Evolutionary conservation across 2,888 invertebrate genomes (phyloP).

Genomic region (Rugalucina vietnamica): DNA sequence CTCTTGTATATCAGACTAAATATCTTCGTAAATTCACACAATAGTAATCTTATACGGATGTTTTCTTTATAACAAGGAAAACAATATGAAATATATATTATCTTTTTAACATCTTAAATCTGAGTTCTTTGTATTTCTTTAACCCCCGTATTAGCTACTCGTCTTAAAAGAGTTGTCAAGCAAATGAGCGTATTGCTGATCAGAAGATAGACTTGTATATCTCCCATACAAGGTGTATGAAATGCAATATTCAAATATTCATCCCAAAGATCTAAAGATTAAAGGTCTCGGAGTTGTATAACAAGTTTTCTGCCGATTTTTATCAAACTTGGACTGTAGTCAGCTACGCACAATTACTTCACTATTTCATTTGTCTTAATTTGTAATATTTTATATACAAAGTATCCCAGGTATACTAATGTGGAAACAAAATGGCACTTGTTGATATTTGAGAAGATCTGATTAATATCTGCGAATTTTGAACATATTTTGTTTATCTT

Average conservation of each 20-base stretch:
- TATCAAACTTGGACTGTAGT: constrained; percentile 6
- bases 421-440: background rate
- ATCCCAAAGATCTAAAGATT: background rate
- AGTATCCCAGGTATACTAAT: background rate
- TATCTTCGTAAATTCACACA: constrained; percentile 18
- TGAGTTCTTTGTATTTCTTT: background rate
- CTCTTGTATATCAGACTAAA: background rate
- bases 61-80: background rate
- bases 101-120: background rate
- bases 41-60: background rate
- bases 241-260: constrained; percentile 16
- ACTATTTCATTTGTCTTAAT: background rate
- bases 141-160: background rate
- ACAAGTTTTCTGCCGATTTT: background rate
- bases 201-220: background rate
- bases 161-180: constrained; percentile 47
- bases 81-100: background rate
- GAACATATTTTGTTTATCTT: too few species aligned
- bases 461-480: too few species aligned
- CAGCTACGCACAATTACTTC: constrained; percentile 7
- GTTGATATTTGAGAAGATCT: too few species aligned
- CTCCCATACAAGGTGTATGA: constrained; percentile 5
- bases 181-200: constrained; percentile 50
- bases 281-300: constrained; percentile 9
- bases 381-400: background rate